These are phyloP conservation scores for Urocyon cinereoargenteus DNA, from an alignment of 2,797 vertebrate species.

Conservation along the genomic window DNA sequence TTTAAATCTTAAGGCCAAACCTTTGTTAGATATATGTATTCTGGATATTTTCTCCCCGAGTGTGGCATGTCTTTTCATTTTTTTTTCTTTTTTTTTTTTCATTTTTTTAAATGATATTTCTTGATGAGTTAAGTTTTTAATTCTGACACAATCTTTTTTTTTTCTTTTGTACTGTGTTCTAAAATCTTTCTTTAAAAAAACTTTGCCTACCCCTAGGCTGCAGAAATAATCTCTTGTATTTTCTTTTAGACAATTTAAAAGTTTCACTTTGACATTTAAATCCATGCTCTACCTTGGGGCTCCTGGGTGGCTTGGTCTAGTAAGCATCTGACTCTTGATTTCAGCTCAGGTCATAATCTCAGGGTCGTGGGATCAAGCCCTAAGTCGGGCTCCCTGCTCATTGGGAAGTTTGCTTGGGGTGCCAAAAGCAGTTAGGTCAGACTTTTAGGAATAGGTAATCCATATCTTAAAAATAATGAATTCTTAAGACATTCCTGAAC, in stretches of 20 bases:
- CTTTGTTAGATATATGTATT: neutral
- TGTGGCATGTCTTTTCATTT: neutral
- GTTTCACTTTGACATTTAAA: conserved; percentile 6
- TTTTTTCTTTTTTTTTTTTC: no score
- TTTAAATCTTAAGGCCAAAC: neutral
- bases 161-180: neutral
- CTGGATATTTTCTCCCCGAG: neutral
- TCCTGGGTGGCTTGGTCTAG: neutral
- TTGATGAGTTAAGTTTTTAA: neutral
- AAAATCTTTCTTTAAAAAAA: conserved; percentile 20
- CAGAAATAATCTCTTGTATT: neutral
- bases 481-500: conserved; percentile 13
- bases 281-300: neutral
- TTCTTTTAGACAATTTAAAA: neutral
- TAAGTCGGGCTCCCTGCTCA: neutral
- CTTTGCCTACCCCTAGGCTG: neutral
- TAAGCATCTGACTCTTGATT: neutral
- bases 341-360: neutral
- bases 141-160: neutral
- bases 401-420: neutral
- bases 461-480: conserved; percentile 13
- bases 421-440: neutral
- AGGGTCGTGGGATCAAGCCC: neutral
- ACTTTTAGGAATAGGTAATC: neutral
- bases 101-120: neutral